Evolutionary conservation across 2,888 invertebrate genomes (phyloP).

Genomic region (Dichetophora obliterata): DNA sequence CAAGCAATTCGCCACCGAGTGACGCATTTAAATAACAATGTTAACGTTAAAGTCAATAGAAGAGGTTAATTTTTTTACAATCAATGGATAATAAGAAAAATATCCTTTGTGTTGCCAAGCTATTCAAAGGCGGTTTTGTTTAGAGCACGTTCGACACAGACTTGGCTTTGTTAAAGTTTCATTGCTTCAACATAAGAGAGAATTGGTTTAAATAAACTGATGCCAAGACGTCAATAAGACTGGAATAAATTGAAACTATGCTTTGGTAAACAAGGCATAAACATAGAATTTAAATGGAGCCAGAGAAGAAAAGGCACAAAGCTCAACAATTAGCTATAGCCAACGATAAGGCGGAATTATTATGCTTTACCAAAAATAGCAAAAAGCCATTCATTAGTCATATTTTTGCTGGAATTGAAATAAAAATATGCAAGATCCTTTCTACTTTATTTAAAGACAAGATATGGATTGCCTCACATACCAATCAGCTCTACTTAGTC

Average conservation of each 20-base stretch:
- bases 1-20: conserved; percentile 21
- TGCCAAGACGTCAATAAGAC: background rate
- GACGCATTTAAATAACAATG: conserved; percentile 15
- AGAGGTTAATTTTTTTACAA: background rate
- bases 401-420: background rate
- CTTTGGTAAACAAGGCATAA: background rate
- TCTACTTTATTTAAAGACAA: background rate
- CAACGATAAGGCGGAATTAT: background rate
- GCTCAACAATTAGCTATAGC: background rate
- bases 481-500: background rate
- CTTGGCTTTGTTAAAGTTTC: background rate
- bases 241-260: too few relatives aligned
- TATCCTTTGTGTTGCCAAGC: background rate
- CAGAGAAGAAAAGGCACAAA: background rate
- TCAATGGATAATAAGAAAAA: background rate
- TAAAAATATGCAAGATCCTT: background rate
- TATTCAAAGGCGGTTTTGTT: background rate
- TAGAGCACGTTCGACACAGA: conserved; percentile 13
- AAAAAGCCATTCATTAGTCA: background rate
- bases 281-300: background rate
- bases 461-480: too few relatives aligned
- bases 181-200: background rate
- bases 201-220: background rate
- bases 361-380: background rate
- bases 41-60: background rate